Evolutionary conservation across 2,797 vertebrate genomes (phyloP), one percentile per base, ranked within the genome.

Genomic region (Phalanger gymnotis): DNA sequence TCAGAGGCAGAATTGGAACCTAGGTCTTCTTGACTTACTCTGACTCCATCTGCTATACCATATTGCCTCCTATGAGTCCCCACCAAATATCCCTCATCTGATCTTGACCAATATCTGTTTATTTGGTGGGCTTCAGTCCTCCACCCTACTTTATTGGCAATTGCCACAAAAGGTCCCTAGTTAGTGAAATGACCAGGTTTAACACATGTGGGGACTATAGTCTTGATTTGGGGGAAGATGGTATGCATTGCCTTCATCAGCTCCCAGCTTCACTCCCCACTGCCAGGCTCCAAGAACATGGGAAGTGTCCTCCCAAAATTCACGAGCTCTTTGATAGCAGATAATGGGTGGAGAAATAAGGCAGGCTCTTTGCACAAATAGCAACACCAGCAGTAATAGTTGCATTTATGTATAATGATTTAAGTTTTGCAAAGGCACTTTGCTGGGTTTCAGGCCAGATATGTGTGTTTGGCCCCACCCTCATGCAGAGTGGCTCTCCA

Each of bases 401-500:
- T 40, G 30, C 40, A 22, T 51, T 56, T 58, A 58, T 52, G 55
- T 10, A 4, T 16, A 0, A 34, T 22, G 2, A 55, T 57, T 66
- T 91, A 25, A 0, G 3, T 92, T 95, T 31, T 16, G 54, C 90
- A 55, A 91, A 94, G 90, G 52, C 57, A 87, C 90, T 31, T 16
- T 40, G 81, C 53, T 55, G 55, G 52, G 93, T 28, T 54, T 91
- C 90, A 13, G 10, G 27, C 34, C 73, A 4, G n/a, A 55, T 4
- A 47, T 22, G 30, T 2, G 53, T 31, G 22, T 34, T 89, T 14
- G 31, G 81, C 12, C 53, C 93, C 95, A 90, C 91, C 4, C 9
- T 28, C 53, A 12, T 0, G 12, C 58, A 4, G 0, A 12, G 53
- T 40, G 19, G 52, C 0, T 0, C 19, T 25, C 51, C 52, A 0